A percentile compares a stretch with the other conserved stretches of the same genome.
phyloP scores from a whole-genome alignment of 2,113 vertebrate species.

The Colius striatus region DNA sequence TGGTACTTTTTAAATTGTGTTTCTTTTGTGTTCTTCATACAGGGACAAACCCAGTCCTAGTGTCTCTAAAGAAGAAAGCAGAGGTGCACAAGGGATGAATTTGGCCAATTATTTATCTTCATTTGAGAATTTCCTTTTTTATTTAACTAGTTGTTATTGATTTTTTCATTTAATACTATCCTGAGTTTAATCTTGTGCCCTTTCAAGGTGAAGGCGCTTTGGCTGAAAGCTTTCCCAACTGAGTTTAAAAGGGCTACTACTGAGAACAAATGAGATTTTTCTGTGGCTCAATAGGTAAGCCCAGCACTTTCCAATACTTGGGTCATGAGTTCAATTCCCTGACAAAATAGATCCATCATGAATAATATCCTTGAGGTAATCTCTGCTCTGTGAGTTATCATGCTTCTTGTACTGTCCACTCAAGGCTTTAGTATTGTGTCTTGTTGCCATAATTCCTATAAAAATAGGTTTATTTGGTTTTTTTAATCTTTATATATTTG shows the following conservation, averaged over 20 bases:
- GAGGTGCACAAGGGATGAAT: constrained; percentile 9
- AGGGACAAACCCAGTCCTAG: neutral
- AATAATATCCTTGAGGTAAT: constrained; percentile 30
- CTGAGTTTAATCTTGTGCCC: constrained; percentile 45
- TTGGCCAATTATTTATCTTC: constrained; percentile 31
- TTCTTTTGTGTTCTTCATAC: neutral
- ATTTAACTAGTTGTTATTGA: constrained; percentile 55
- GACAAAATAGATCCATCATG: constrained; percentile 39
- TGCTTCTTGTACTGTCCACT: neutral
- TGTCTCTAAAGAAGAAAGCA: constrained; percentile 15
- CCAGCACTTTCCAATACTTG: constrained; percentile 23
- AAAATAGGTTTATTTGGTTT: neutral
- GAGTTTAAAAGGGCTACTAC: constrained; percentile 7
- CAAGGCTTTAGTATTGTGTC: neutral
- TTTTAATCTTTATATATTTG: neutral
- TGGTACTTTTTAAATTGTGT: neutral
- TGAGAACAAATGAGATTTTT: constrained; percentile 36
- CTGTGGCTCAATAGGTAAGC: constrained; percentile 16
- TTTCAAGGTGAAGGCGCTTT: constrained; percentile 40
- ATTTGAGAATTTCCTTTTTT: constrained; percentile 28
- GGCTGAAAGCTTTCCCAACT: constrained; percentile 48
- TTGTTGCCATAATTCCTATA: neutral
- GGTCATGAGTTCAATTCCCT: constrained; percentile 45
- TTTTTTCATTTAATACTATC: constrained; percentile 52
- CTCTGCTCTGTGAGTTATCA: neutral